phyloP scores from a whole-genome alignment of 2,113 vertebrate genomes.

The Platysternon megacephalum region DNA sequence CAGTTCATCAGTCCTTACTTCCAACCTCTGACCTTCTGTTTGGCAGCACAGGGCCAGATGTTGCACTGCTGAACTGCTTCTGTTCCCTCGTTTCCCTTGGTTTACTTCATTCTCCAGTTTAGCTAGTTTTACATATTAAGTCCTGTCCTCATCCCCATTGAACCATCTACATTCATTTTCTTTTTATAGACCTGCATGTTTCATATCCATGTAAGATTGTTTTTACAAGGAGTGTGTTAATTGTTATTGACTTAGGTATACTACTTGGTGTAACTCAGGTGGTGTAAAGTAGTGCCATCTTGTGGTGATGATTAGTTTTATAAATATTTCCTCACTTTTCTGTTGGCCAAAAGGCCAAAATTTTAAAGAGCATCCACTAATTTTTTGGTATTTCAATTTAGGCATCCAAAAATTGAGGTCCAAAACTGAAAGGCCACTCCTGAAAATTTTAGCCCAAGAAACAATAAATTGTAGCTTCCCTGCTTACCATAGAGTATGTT shows the following conservation, averaged over 20 bases:
- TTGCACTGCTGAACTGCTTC: background rate
- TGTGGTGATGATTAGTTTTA: constrained; percentile 22
- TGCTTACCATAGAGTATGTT: background rate
- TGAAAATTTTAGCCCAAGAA: background rate
- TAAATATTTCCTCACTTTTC: background rate
- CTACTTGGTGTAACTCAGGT: background rate
- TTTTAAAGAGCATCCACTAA: background rate
- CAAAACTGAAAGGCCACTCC: background rate
- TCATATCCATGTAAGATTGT: background rate
- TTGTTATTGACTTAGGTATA: background rate
- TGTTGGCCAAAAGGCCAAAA: background rate
- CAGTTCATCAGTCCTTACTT: background rate
- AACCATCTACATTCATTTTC: background rate
- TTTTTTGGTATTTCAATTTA: background rate
- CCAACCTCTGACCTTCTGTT: rapidly evolving
- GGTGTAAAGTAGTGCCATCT: constrained; percentile 65
- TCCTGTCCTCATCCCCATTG: background rate
- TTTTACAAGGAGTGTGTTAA: background rate
- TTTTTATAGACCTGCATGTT: background rate
- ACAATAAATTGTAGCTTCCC: background rate
- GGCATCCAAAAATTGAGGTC: background rate
- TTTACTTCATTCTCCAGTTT: background rate
- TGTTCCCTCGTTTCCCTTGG: background rate
- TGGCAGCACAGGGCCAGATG: background rate
- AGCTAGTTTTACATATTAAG: background rate